phyloP scores from a whole-genome alignment of 2,797 vertebrate genomes.

The Tadarida brasiliensis region DNA sequence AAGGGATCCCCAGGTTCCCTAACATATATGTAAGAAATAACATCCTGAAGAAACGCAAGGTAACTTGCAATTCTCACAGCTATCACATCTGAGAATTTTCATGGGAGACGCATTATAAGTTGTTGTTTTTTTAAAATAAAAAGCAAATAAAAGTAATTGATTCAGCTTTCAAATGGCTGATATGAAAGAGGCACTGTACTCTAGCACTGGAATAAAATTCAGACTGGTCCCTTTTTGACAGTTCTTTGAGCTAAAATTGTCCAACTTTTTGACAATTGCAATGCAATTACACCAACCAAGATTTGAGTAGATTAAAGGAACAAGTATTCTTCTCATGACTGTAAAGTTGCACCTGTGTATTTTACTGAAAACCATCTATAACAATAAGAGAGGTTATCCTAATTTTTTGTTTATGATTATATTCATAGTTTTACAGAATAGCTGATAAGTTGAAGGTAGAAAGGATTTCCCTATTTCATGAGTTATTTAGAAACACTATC shows the following conservation, averaged over 20 bases:
- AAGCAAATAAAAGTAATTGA: conserved; percentile 52
- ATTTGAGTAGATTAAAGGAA: background rate
- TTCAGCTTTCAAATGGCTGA: background rate
- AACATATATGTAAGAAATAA: background rate
- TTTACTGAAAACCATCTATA: background rate
- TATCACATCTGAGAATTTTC: conserved; percentile 34
- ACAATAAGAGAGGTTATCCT: background rate
- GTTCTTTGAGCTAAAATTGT: background rate
- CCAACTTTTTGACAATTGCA: background rate
- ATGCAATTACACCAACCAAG: background rate
- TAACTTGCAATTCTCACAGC: background rate
- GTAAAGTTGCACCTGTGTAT: background rate
- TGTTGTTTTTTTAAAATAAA: background rate
- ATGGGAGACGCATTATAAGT: background rate
- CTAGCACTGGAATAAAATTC: background rate
- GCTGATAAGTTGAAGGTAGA: background rate
- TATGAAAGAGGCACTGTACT: background rate
- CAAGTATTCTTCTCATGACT: background rate
- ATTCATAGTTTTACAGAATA: background rate
- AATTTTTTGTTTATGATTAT: conserved; percentile 12
- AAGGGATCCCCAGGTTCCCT: background rate
- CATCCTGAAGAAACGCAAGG: background rate
- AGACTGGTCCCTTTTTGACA: background rate
- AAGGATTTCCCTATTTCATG: background rate
- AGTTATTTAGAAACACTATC: conserved; percentile 25